These are phyloP conservation scores for Plagiodera versicolora DNA, from an alignment of 2,888 invertebrate species.

Conservation along the genomic window DNA sequence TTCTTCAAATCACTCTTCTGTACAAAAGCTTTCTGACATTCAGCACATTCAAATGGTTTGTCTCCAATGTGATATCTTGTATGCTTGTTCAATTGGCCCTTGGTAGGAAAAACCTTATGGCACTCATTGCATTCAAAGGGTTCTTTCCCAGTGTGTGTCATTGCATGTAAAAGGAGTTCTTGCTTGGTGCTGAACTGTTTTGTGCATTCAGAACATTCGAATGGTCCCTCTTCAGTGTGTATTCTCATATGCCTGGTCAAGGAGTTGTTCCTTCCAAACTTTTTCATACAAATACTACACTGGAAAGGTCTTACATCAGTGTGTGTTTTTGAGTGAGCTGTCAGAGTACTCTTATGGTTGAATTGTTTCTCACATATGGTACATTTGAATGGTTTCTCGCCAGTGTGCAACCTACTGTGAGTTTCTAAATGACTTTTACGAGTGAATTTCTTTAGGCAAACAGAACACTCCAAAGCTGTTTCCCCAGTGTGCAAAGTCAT, in stretches of 20 bases:
- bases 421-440: too few relatives aligned
- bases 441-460: background rate
- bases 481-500: background rate
- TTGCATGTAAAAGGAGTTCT: too few relatives aligned
- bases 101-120: background rate
- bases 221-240: background rate
- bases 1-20: background rate
- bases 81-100: background rate
- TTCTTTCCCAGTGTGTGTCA: too few relatives aligned
- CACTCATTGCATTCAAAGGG: background rate
- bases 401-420: background rate
- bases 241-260: background rate
- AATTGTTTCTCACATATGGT: background rate
- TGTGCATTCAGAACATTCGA: background rate
- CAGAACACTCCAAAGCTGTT: background rate
- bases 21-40: background rate
- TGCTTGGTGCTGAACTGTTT: background rate
- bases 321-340: conserved; percentile 69
- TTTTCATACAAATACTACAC: background rate
- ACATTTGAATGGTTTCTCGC: background rate
- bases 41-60: background rate
- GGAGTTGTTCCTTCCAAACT: background rate
- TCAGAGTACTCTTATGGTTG: conserved; percentile 48
- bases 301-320: conserved; percentile 29
- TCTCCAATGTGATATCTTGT: background rate